These are phyloP conservation scores for Coremacera marginata DNA, from an alignment of 2,888 invertebrate genomes.

Conservation along the genomic window DNA sequence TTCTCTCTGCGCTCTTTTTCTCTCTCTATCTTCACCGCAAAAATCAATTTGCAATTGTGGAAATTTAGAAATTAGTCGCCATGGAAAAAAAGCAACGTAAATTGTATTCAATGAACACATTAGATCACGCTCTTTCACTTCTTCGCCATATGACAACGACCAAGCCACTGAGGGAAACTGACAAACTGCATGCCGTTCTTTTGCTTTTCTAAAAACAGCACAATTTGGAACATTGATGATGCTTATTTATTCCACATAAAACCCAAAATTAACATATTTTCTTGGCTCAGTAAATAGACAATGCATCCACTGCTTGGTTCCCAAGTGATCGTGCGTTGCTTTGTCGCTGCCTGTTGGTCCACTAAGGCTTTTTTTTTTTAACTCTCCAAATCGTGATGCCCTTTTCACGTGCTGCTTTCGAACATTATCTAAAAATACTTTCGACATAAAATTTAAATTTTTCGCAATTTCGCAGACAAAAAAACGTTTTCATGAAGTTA, in stretches of 20 bases:
- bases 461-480: slow-evolving; percentile 44
- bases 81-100: background rate
- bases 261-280: slow-evolving; percentile 40
- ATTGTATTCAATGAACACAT: background rate
- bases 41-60: slow-evolving; percentile 35
- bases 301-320: background rate
- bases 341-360: background rate
- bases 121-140: background rate
- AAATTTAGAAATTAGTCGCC: slow-evolving; percentile 2
- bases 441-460: slow-evolving; percentile 46
- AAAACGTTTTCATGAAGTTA: background rate
- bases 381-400: slow-evolving; percentile 41
- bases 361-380: slow-evolving; percentile 16
- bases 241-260: slow-evolving; percentile 15
- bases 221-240: slow-evolving; percentile 14
- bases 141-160: too few species aligned
- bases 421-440: slow-evolving; percentile 42
- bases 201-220: background rate
- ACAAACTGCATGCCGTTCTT: too few species aligned
- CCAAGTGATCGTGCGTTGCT: slow-evolving; percentile 31
- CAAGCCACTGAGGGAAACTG: too few species aligned
- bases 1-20: background rate
- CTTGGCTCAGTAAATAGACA: background rate
- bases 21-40: slow-evolving; percentile 30
- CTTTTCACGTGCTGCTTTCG: slow-evolving; percentile 39